phyloP scores from a whole-genome alignment of 2,888 invertebrate genomes.

The Gonocerus acuteangulatus region DNA sequence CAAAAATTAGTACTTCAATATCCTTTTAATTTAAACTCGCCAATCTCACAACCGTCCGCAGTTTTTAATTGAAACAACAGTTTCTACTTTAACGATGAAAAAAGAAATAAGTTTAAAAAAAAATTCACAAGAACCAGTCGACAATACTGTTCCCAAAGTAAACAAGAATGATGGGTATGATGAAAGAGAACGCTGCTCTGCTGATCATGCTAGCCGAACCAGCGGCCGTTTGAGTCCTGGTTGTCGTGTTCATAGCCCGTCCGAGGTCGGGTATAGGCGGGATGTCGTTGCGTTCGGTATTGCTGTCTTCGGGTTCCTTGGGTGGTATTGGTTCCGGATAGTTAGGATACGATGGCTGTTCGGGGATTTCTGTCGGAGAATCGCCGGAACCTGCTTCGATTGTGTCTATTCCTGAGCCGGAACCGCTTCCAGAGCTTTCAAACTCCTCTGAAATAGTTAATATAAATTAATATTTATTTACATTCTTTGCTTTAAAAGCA shows the following conservation, averaged over 20 bases:
- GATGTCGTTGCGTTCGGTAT: constrained; percentile 36
- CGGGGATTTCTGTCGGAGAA: constrained; percentile 14
- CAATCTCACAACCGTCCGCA: too few relatives aligned
- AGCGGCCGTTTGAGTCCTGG: not conserved
- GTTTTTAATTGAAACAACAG: too few relatives aligned
- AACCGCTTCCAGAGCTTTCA: constrained; percentile 64
- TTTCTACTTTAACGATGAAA: too few relatives aligned
- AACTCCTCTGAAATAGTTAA: constrained; percentile 47
- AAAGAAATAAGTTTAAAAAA: too few relatives aligned
- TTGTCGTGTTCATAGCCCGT: not conserved
- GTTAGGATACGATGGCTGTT: constrained; percentile 6
- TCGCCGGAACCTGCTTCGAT: constrained; percentile 38
- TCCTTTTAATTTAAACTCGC: too few relatives aligned
- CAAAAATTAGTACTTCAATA: too few relatives aligned
- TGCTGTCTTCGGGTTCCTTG: constrained; percentile 24
- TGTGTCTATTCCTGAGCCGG: constrained; percentile 52
- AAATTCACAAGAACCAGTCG: constrained; percentile 45
- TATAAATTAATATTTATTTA: constrained; percentile 28
- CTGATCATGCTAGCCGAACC: constrained; percentile 39
- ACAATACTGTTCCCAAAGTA: constrained; percentile 78
- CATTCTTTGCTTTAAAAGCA: constrained; percentile 6
- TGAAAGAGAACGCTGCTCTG: constrained; percentile 66
- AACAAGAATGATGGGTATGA: constrained; percentile 72
- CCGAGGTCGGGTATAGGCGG: constrained; percentile 33
- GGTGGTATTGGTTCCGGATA: constrained; percentile 17